Evolutionary conservation across 2,888 invertebrate species (phyloP), one percentile per base, ranked within the genome.

Genomic region (Parnassius glacialis): DNA sequence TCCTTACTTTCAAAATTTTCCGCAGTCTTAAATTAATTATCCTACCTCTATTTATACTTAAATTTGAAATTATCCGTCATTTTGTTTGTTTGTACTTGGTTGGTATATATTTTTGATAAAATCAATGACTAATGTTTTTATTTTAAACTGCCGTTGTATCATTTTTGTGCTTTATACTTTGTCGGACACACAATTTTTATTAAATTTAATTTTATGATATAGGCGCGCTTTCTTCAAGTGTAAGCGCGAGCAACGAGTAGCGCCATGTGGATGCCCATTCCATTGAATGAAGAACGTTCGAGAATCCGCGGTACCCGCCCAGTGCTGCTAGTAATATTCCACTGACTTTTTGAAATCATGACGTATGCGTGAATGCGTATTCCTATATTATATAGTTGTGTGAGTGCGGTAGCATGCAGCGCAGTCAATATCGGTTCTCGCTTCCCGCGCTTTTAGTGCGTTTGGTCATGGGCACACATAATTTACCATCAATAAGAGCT

Each of bases 261-360:
- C 51, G 48, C 65, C 64, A 62, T 64, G 58, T 64, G 65, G 62
- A 64, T 59, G 48, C 57, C 62, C 69, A 67, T 58, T 62, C 68
- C 67, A 68, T 61, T 68, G 65, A 64, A 63, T 63, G 54, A 68
- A 67, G 82, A 84, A 83, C 73, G 69, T 84, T 83, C 86, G 82
- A 87, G 85, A 87, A 74, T 64, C 65, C 64, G 69, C 71, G 68
- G 69, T 68, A 68, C 73, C 69, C 68, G 71, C 68, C 69, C 58
- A 67, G 67, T 67, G 68, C 70, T 70, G 71, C 75, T 76, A 74
- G 87, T 80, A 84, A 81, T 84, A 85, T 87, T 88, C 87, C 87
- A 83, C 77, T 81, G 79, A 72, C 77, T 79, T 85, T 85, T 82
- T 76, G 78, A 78, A 74, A 74, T 72, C 64, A 67, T 73, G 67